Percentiles rank a stretch among this genome's conserved stretches.
phyloP scores from a whole-genome alignment of 1,140 invertebrate genomes.

The Drosophila athabasca region DNA sequence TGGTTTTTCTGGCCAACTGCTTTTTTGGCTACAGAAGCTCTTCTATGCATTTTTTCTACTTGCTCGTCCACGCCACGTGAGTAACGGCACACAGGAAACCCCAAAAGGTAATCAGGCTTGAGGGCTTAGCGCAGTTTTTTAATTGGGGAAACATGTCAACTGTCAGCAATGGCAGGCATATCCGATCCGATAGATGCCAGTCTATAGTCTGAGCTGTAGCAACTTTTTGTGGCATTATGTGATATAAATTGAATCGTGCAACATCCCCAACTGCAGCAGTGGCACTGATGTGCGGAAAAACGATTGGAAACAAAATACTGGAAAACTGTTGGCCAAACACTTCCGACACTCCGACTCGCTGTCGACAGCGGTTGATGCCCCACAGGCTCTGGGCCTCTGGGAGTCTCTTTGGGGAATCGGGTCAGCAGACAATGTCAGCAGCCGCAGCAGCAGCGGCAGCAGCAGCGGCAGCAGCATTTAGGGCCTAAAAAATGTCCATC shows the following conservation, averaged over 20 bases:
- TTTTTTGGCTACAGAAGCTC: no score
- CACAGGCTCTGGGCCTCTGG: slow-evolving; percentile 30
- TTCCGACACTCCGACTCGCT: no score
- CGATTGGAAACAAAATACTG: slow-evolving; percentile 22
- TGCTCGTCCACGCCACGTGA: not conserved
- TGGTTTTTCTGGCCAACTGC: no score
- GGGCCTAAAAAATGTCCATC: slow-evolving; percentile 46
- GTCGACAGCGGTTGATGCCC: slow-evolving; percentile 28
- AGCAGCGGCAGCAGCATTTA: slow-evolving; percentile 54
- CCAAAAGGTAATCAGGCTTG: slow-evolving; percentile 33
- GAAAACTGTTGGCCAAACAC: slow-evolving; percentile 21
- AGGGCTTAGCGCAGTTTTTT: slow-evolving; percentile 42
- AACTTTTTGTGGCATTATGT: slow-evolving; percentile 52
- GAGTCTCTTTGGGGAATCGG: slow-evolving; percentile 64
- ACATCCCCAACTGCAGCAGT: not conserved
- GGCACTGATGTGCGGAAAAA: slow-evolving; percentile 3
- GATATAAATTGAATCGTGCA: slow-evolving; percentile 48
- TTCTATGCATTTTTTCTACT: slow-evolving; percentile 2
- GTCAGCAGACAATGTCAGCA: slow-evolving; percentile 76
- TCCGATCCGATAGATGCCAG: slow-evolving; percentile 35
- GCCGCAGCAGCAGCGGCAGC: slow-evolving; percentile 33
- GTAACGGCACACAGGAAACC: not conserved
- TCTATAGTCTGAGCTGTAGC: slow-evolving; percentile 37
- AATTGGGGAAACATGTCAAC: slow-evolving; percentile 46
- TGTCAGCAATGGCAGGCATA: slow-evolving; percentile 23